Percentiles rank a stretch among this genome's conserved stretches.
Evolutionary conservation across 2,888 invertebrate genomes (phyloP).

Genomic region (Drosophila kuntzei): DNA sequence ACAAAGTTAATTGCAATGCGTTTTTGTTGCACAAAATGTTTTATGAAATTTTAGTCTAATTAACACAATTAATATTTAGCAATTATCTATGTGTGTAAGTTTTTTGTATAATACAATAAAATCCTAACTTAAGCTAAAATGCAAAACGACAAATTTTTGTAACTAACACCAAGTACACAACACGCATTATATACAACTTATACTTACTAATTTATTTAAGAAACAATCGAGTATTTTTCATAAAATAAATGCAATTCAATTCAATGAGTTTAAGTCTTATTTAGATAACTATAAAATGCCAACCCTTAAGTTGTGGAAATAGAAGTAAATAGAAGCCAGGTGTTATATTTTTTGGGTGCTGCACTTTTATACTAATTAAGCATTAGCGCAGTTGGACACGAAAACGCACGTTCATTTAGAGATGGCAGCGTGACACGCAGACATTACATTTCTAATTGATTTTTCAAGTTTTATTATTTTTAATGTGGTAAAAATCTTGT

Average conservation of each 20-base stretch:
- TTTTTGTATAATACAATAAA: constrained; percentile 68
- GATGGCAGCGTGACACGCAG: constrained; percentile 17
- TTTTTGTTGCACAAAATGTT: constrained; percentile 82
- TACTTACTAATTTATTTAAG: constrained; percentile 75
- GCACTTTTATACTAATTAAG: constrained; percentile 60
- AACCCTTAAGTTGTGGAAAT: constrained; percentile 4
- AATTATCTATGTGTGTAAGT: constrained; percentile 63
- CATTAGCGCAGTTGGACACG: constrained; percentile 54
- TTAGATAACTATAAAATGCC: not conserved
- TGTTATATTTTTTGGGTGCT: constrained; percentile 56
- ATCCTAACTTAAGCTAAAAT: constrained; percentile 44
- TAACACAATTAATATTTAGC: constrained; percentile 71
- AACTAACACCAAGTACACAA: constrained; percentile 82
- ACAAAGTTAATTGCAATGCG: constrained; percentile 71
- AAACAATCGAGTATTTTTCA: constrained; percentile 76
- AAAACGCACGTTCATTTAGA: constrained; percentile 35
- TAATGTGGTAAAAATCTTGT: not conserved
- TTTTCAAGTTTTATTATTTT: not conserved
- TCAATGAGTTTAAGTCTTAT: constrained; percentile 10
- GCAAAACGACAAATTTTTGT: constrained; percentile 64
- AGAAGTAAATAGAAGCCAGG: constrained; percentile 49
- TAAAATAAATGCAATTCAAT: constrained; percentile 73
- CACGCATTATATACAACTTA: constrained; percentile 57
- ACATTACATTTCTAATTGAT: not conserved
- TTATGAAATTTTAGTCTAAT: constrained; percentile 74